Base-by-base conservation (phyloP, 1,140 invertebrate species). In the Ladona fulva region DNA sequence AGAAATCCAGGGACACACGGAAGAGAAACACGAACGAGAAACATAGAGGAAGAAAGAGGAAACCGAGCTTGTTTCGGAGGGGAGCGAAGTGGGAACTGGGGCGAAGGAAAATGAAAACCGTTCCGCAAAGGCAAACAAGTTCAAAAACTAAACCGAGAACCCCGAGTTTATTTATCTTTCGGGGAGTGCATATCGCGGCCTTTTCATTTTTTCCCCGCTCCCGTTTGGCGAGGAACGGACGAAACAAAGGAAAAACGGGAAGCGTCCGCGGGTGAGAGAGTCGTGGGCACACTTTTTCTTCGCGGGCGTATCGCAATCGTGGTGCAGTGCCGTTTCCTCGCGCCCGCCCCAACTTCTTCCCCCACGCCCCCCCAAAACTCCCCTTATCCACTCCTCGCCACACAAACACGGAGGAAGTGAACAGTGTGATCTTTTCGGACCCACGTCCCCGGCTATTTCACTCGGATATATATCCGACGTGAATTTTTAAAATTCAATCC, bases 1-100 rank as follows among this genome's bases (percentile, higher is more conserved):
- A 52, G 44, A 52, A 19, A 52, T 52, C 10, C 19, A 52, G 44
- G 19, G 44, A 52, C 10, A 11, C 10, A n/a, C 10, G 19, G 44
- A 66, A 66, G 12, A 66, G 3, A 22, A 66, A 66, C 74, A n/a
- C 10, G 19, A 19, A 66, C 3, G 12, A 66, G 3, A 22, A 66
- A 66, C 74, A n/a, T n/a, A 77, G 78, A 79, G 74, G 22, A 16
- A n/a, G 42, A 14, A 19, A 78, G n/a, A 80, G 16, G 59, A 7
- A 77, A 76, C 66, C 59, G 76, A 29, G 14, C 11, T 42, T 22
- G 44, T 22, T 42, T 5, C 11, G 22, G 24, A 24, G 76, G 24
- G 76, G 16, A n/a, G n/a, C n/a, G n/a, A 16, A 76, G 76, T 11
- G 25, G 8, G 25, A 37, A 24, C 52, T 19, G 52, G 52, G 52